Conservation (phyloP, 1,140 invertebrate genomes). For the Pinna nobilis region DNA sequence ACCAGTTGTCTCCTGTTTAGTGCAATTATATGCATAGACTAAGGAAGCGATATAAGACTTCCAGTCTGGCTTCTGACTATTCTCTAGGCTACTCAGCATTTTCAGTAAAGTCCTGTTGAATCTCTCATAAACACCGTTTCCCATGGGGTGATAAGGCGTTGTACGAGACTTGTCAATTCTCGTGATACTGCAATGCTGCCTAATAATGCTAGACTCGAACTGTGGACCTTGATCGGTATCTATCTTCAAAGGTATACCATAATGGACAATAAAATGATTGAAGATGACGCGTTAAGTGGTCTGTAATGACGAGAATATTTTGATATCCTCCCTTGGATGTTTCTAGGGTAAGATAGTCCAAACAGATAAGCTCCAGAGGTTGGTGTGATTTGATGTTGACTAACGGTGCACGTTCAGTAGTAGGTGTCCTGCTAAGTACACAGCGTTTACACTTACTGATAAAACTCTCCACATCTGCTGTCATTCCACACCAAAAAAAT, state of each 20-base stretch:
- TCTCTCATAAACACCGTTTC: conserved; percentile 24
- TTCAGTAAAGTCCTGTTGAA: conserved; percentile 29
- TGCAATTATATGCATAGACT: conserved; percentile 23
- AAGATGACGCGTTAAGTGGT: conserved; percentile 31
- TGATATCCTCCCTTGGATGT: too few species aligned
- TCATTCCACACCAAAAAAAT: conserved; percentile 10
- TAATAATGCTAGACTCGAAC: conserved; percentile 24
- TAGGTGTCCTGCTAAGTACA: neutral
- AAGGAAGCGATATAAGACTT: conserved; percentile 11
- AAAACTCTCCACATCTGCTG: neutral
- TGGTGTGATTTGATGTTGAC: neutral
- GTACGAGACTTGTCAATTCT: conserved; percentile 24
- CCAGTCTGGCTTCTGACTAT: neutral
- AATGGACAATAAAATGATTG: neutral
- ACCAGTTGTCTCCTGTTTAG: conserved; percentile 11
- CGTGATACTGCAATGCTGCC: conserved; percentile 20
- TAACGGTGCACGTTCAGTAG: neutral
- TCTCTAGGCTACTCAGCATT: conserved; percentile 30
- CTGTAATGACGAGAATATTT: too few species aligned
- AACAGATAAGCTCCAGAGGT: conserved; percentile 8
- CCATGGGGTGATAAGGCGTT: conserved; percentile 38
- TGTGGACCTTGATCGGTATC: conserved; percentile 12
- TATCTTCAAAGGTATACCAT: neutral
- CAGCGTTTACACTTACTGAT: neutral
- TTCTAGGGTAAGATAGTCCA: too few species aligned